These are phyloP conservation scores for Xanthia icteritia DNA, from an alignment of 2,888 invertebrate species.

Conservation along the genomic window DNA sequence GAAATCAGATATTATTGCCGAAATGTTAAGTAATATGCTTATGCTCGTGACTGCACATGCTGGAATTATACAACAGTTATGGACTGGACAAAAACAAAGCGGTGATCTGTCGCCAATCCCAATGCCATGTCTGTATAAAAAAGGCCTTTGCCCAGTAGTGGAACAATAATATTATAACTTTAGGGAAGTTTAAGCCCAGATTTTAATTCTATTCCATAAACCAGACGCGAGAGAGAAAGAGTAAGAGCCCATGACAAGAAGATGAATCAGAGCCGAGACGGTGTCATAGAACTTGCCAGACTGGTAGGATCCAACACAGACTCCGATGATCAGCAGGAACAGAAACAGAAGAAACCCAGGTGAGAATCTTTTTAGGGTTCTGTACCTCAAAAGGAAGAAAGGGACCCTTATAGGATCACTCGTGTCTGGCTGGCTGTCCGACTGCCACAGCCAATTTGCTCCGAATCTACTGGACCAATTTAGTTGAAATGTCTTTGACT, in stretches of 20 bases:
- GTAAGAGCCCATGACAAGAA: conserved; percentile 24
- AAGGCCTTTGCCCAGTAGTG: not conserved
- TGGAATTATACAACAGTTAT: not conserved
- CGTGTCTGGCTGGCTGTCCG: too few relatives aligned
- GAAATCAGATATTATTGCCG: not conserved
- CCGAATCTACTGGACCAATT: too few relatives aligned
- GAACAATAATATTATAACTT: not conserved
- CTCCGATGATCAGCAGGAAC: conserved; percentile 38
- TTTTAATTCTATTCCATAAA: not conserved
- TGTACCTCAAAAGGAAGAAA: too few relatives aligned
- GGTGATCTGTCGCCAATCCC: not conserved
- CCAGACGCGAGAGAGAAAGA: conserved; percentile 45
- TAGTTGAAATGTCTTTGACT: too few relatives aligned
- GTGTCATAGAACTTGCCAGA: conserved; percentile 69
- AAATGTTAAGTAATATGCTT: too few relatives aligned
- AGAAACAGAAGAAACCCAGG: conserved; percentile 37
- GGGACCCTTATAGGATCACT: too few relatives aligned
- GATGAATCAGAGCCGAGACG: conserved; percentile 42
- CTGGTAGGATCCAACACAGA: conserved; percentile 61
- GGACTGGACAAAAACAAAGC: not conserved
- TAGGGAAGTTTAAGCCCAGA: not conserved
- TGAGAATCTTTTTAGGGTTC: conserved; percentile 11
- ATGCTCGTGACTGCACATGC: not conserved
- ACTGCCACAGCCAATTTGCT: too few relatives aligned
- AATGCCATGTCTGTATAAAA: not conserved